Evolutionary conservation across 2,797 vertebrate species (phyloP).

Genomic region (Anguilla megastoma): DNA sequence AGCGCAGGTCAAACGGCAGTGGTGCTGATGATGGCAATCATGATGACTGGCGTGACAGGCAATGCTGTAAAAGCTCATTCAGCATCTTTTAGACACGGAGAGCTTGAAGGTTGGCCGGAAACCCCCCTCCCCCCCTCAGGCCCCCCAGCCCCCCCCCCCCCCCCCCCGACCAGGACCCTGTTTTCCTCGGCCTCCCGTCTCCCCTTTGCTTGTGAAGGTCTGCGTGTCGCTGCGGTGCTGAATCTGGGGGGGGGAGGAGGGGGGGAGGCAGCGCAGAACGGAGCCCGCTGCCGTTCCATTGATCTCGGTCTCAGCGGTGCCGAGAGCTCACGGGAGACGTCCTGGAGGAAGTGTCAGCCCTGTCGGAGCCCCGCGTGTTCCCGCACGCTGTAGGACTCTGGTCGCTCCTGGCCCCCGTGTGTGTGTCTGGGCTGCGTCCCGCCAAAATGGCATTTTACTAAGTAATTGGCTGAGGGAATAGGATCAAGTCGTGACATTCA

Average conservation of each 20-base stretch:
- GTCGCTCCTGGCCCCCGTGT: not conserved
- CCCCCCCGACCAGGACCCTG: not conserved
- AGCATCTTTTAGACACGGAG: not conserved
- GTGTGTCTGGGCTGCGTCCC: not conserved
- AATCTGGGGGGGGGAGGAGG: no score
- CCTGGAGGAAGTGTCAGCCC: constrained; percentile 24
- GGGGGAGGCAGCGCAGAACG: not conserved
- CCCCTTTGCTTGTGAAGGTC: not conserved
- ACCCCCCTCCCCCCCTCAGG: not conserved
- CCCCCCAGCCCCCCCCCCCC: not conserved
- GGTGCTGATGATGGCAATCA: not conserved
- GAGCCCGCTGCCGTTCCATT: constrained; percentile 2
- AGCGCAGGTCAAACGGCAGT: not conserved
- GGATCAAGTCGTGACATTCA: constrained; percentile 9
- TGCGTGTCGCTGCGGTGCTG: not conserved
- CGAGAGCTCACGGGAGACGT: not conserved
- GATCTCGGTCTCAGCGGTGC: not conserved
- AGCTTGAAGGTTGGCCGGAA: not conserved
- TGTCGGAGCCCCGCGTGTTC: not conserved
- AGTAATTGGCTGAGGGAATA: constrained; percentile 31
- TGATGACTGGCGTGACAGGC: not conserved
- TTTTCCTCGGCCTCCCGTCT: not conserved
- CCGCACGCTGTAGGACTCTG: not conserved
- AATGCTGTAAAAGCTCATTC: not conserved
- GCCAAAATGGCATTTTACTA: constrained; percentile 22